These are phyloP conservation scores for Saccopteryx leptura DNA, from an alignment of 2,113 vertebrate species.

Conservation along the genomic window DNA sequence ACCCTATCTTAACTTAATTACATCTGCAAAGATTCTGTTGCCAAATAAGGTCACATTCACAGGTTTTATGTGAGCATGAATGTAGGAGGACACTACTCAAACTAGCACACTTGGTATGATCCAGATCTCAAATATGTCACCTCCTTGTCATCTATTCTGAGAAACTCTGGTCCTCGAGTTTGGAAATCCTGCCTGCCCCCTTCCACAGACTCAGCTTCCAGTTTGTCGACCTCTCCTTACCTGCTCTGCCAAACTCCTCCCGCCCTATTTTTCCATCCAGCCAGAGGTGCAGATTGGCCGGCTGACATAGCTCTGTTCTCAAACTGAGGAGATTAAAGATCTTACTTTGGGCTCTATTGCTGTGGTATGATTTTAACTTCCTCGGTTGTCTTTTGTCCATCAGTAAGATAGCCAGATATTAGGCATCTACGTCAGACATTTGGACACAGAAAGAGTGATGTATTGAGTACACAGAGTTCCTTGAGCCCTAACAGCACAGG, in stretches of 20 bases:
- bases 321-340: neutral
- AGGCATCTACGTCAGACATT: neutral
- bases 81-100: neutral
- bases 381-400: neutral
- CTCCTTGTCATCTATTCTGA: neutral
- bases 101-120: neutral
- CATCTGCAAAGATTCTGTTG: neutral
- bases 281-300: neutral
- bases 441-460: neutral
- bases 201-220: neutral
- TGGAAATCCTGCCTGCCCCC: too few species aligned
- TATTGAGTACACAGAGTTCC: too few species aligned
- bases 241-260: neutral
- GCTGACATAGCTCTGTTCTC: neutral
- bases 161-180: too few species aligned
- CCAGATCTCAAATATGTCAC: neutral
- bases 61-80: neutral
- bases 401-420: neutral
- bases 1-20: neutral
- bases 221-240: neutral
- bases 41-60: neutral
- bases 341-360: neutral
- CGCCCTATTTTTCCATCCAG: neutral
- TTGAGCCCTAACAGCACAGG: neutral
- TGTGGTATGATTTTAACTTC: neutral